Evolutionary conservation across 2,888 invertebrate species (phyloP).

Genomic region (Augochlorella aurata): DNA sequence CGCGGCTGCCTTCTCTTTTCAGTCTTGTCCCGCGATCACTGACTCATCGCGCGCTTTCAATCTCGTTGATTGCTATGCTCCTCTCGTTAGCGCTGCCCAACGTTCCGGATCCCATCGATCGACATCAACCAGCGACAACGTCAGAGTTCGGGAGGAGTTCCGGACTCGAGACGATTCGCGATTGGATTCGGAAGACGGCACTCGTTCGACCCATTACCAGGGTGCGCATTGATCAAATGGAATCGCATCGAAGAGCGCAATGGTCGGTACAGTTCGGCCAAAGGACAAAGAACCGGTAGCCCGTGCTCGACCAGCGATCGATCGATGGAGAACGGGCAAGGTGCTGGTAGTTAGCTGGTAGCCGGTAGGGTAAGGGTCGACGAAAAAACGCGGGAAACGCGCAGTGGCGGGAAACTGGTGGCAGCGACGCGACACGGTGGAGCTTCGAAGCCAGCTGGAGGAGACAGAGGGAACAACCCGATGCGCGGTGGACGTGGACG

Average conservation of each 20-base stretch:
- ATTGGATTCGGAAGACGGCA: background rate
- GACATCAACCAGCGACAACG: background rate
- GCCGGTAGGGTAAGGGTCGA: conserved; percentile 6
- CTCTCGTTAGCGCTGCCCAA: background rate
- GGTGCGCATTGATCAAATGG: background rate
- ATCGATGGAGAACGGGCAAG: conserved; percentile 9
- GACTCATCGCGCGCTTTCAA: conserved; percentile 3
- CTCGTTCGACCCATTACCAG: too few species aligned
- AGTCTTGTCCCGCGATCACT: background rate
- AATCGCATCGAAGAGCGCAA: background rate
- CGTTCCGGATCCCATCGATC: background rate
- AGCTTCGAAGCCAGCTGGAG: conserved; percentile 31
- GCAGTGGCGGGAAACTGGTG: conserved; percentile 14
- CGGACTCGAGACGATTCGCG: background rate
- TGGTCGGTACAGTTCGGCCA: background rate
- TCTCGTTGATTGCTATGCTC: background rate
- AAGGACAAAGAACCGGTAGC: background rate
- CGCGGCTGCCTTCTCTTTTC: background rate
- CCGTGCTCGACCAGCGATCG: background rate
- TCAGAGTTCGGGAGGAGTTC: background rate
- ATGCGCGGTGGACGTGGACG: background rate
- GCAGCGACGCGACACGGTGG: conserved; percentile 35
- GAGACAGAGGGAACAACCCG: background rate
- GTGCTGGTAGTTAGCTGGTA: background rate
- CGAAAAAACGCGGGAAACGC: conserved; percentile 56